Evolutionary conservation across 30 jellyfish, hydroid and myxozoan species (phyloP).

Genomic region (Pelagia noctiluca): DNA sequence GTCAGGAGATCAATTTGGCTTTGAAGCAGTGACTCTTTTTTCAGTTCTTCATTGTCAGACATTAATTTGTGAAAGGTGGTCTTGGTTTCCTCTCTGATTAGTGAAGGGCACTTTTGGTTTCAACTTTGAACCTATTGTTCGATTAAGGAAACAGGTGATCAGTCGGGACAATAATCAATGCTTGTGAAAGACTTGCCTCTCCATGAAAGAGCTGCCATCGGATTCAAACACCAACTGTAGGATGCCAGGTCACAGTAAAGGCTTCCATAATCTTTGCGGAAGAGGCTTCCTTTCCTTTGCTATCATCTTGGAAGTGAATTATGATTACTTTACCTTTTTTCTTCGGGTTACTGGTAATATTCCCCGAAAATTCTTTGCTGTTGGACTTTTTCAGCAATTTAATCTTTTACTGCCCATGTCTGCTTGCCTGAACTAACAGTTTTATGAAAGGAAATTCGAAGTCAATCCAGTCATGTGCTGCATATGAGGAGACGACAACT

Average conservation of each 20-base stretch:
- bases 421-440: no score
- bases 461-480: no score
- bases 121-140: background rate
- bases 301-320: constrained; percentile 14
- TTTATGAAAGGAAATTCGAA: no score
- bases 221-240: no score
- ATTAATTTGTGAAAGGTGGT: no score
- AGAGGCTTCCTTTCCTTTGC: no score
- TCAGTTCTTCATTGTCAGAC: background rate
- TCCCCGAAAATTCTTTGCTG: background rate
- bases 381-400: background rate
- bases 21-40: background rate
- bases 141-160: background rate
- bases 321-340: background rate
- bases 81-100: background rate
- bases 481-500: no score
- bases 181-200: background rate
- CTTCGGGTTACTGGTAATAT: background rate
- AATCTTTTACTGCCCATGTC: background rate
- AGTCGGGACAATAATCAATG: background rate
- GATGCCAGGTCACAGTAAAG: no score
- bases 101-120: background rate
- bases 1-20: background rate
- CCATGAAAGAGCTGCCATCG: background rate
- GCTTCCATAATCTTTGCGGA: no score